phyloP scores from a whole-genome alignment of 37 sponge, comb jelly and placozoan genomes.

The Ianthella basta region DNA sequence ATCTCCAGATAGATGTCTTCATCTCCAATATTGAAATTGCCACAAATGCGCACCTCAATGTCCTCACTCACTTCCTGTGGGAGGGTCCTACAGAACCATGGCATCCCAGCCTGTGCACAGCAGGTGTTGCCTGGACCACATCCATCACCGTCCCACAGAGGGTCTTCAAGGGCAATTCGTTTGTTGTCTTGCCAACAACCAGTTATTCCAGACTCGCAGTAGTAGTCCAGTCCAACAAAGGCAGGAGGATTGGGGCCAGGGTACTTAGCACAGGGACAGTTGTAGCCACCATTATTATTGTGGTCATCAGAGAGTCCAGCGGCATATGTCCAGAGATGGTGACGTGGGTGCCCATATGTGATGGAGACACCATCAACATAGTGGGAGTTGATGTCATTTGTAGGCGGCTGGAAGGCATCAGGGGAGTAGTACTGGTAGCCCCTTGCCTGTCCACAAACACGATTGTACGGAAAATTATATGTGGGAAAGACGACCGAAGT shows the following conservation, averaged over 20 bases:
- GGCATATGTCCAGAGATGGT: slow-evolving; percentile 39
- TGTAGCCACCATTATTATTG: neutral
- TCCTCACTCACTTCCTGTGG: slow-evolving; percentile 18
- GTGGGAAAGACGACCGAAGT: neutral
- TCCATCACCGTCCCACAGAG: slow-evolving; percentile 29
- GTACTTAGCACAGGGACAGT: slow-evolving; percentile 29
- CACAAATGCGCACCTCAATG: slow-evolving; percentile 16
- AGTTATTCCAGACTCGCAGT: slow-evolving; percentile 41
- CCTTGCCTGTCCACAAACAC: neutral
- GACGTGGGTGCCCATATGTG: slow-evolving; percentile 26
- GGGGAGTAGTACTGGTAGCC: neutral
- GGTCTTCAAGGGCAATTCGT: neutral
- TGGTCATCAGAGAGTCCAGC: slow-evolving; percentile 13
- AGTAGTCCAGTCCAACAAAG: slow-evolving; percentile 16
- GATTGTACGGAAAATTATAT: neutral
- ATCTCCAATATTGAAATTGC: neutral
- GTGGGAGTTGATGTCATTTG: neutral
- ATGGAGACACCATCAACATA: slow-evolving; percentile 30
- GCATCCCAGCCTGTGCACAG: slow-evolving; percentile 29
- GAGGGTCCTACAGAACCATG: slow-evolving; percentile 29
- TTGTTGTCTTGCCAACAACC: neutral
- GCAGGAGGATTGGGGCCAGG: slow-evolving; percentile 27
- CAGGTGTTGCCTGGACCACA: slow-evolving; percentile 33
- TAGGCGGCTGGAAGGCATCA: neutral
- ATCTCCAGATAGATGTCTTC: neutral